Evolutionary conservation across 2,797 vertebrate genomes (phyloP), one percentile per base, ranked within the genome.

Genomic region (Scomberomorus guttatus): DNA sequence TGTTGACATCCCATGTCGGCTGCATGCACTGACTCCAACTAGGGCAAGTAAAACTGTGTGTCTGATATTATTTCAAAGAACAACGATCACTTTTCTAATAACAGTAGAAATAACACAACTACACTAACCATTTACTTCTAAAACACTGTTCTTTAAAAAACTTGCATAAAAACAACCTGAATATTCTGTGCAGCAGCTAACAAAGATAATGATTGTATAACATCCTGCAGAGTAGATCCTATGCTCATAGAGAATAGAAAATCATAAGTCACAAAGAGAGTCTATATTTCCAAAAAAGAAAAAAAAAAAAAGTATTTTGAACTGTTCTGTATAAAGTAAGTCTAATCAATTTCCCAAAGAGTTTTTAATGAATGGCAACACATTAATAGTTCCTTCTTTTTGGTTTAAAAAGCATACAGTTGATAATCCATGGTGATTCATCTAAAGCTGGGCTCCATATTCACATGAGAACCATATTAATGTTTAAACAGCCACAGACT

Each of bases 101-200:
- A 86, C 44, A 70, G 68, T 72, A 83, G 17, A 77, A 92, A 87
- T 67, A 80, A 81, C 66, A 46, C 52, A 72, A 84, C 52, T 46
- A 76, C 55, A 57, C 42, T 25, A 50, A 65, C 29, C 11, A 42
- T 64, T 72, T 20, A 81, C 60, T 59, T 59, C 24, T 73, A 68
- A 75, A 84, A 89, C 54, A 89, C 54, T 20, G 48, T 72, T 55
- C 77, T 86, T 85, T 84, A 83, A 67, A 94, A 94, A 92, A 92
- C 73, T 94, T 95, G 94, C 93, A 95, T 94, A 91, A 93, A 88
- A 94, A 89, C 85, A 92, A 91, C 93, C 93, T 94, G 94, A 93
- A 93, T 92, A 83, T 88, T 93, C 70, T 76, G 68, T 78, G 79
- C 90, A 91, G 92, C 81, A 87, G 77, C 74, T 87, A 83, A 88